Base-by-base conservation (phyloP, 2,797 vertebrate genomes). In the Eospalax fontanierii region DNA sequence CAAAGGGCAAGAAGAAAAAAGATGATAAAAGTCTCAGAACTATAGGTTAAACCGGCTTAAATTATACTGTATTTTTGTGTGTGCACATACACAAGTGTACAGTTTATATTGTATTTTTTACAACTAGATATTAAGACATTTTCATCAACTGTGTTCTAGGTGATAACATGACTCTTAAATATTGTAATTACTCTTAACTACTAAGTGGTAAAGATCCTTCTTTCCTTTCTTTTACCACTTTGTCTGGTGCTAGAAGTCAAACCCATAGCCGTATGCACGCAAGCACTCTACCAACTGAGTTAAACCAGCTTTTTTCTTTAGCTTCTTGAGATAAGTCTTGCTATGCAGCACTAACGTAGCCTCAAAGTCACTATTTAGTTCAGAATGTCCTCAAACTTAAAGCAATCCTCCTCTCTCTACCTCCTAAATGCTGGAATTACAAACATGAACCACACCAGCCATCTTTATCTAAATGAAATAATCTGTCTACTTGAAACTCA, bases 401-500 rank as follows among this genome's bases (percentile, higher is more conserved):
- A 61, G 35, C 33, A 26, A 74, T n/a, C 18, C 54, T 73, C 84
- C 54, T 22, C 1, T 16, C 35, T 87, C 38, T 46, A 7, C 35
- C 74, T 74, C 30, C 54, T 21, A 63, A 75, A 54, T 33, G 71
- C 70, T 65, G 4, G 21, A 40, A 65, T 35, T 18, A 63, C 33
- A 88, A 75, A 26, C 33, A 65, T n/a, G 63, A 76, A 21, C 40
- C 33, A 43, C 30, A 57, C 61, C 6, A 59, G 38, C n/a, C 21
- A 87, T 43, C 38, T 7, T 46, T 63, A 76, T 65, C 85, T 75
- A 90, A 16, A 38, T 79, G 35, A 74, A 74, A 91, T 79, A 26
- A 85, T 54, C 46, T 70, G 66, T 66, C 11, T 24, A 40, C 61
- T 88, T 73, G 89, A 93, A 93, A 85, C n/a, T 33, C 66, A 92